A percentile compares a stretch with the other conserved stretches of the same genome.
Evolutionary conservation across 2,797 vertebrate species (phyloP).

Genomic region (Chaetodon trifasciatus): DNA sequence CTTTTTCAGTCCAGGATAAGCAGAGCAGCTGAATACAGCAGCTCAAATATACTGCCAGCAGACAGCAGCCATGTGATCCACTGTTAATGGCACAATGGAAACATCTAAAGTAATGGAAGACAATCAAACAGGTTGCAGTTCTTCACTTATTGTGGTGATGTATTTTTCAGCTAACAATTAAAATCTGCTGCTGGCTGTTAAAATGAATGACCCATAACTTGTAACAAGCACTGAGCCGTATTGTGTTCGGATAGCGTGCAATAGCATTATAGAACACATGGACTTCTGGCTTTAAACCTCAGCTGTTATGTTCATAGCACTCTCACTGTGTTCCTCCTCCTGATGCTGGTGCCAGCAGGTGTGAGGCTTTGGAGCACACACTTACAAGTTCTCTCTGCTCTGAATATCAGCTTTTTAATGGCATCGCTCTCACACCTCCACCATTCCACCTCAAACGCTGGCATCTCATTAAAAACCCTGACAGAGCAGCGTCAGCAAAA

Average conservation of each 20-base stretch:
- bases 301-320: not conserved
- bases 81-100: not conserved
- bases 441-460: constrained; percentile 73
- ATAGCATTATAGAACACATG: not conserved
- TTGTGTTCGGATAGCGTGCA: not conserved
- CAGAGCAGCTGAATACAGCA: not conserved
- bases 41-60: not conserved
- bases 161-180: not conserved
- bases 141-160: not conserved
- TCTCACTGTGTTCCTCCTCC: constrained; percentile 1
- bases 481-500: constrained; percentile 79
- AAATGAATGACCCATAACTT: not conserved
- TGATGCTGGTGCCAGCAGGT: constrained; percentile 33
- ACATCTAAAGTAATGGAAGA: not conserved
- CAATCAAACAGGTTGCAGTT: not conserved
- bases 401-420: constrained; percentile 64
- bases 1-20: no score
- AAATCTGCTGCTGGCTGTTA: not conserved
- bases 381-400: constrained; percentile 36
- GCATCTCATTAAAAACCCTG: constrained; percentile 82
- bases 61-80: not conserved
- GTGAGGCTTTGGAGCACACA: constrained; percentile 29
- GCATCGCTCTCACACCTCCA: constrained; percentile 62
- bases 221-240: not conserved
- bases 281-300: constrained; percentile 5